Conservation (phyloP, 2,113 vertebrate genomes). For the Brachypodius melanocephalos region DNA sequence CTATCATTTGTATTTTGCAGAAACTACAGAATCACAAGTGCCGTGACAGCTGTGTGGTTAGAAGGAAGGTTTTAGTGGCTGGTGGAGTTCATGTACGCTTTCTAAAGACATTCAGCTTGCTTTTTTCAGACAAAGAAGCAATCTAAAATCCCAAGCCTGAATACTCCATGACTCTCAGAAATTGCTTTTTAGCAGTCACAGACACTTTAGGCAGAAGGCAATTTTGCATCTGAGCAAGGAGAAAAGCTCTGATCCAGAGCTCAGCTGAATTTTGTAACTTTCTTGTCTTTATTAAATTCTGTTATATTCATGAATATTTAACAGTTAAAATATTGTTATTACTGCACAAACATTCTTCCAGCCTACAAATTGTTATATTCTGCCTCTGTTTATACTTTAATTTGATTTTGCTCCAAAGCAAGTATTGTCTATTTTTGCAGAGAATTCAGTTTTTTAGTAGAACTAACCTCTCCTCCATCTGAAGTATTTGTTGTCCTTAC, state of each 20-base stretch:
- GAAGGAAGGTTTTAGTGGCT: not conserved
- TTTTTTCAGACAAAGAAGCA: not conserved
- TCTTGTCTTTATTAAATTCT: not conserved
- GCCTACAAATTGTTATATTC: not conserved
- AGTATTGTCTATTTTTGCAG: not conserved
- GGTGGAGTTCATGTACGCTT: not conserved
- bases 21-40: not conserved
- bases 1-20: not conserved
- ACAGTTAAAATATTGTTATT: not conserved
- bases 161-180: not conserved
- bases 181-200: not conserved
- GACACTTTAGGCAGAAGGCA: not conserved
- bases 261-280: not conserved
- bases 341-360: not conserved
- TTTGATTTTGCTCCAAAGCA: slow-evolving; percentile 1
- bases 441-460: not conserved
- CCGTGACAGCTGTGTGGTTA: not conserved
- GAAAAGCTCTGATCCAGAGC: not conserved
- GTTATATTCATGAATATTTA: slow-evolving; percentile 12
- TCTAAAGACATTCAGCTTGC: not conserved
- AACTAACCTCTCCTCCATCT: not conserved
- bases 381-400: not conserved
- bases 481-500: not conserved
- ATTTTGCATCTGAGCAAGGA: not conserved
- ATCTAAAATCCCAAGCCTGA: not conserved